Percentiles rank a stretch among this genome's conserved stretches.
phyloP scores from a whole-genome alignment of 2,888 invertebrate species.

The Steinernema carpocapsae region DNA sequence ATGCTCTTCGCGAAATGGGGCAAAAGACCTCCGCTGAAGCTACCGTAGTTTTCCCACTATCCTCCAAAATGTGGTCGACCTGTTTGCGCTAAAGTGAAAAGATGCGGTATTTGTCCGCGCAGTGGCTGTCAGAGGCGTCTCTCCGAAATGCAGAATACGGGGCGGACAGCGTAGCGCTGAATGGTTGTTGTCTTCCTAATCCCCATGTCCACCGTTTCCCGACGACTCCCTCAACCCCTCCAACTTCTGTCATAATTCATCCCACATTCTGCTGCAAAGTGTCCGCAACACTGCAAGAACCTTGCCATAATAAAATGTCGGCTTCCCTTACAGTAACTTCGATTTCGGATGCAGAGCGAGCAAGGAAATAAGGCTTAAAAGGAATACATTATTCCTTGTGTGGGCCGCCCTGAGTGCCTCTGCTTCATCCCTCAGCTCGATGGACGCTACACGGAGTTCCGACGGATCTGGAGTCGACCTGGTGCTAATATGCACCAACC shows the following conservation, averaged over 20 bases:
- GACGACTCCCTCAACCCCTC: slow-evolving; percentile 30
- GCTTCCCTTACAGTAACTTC: slow-evolving; percentile 11
- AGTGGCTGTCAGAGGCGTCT: slow-evolving; percentile 35
- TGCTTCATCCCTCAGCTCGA: neutral
- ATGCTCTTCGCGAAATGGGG: neutral
- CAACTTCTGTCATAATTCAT: neutral
- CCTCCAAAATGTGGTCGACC: slow-evolving; percentile 35
- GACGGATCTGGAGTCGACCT: slow-evolving; percentile 13
- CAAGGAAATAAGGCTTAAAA: slow-evolving; percentile 7
- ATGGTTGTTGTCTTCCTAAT: slow-evolving; percentile 33
- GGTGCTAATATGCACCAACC: slow-evolving; percentile 34
- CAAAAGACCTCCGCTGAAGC: neutral
- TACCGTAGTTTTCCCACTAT: slow-evolving; percentile 27
- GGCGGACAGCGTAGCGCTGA: slow-evolving; percentile 33
- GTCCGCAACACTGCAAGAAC: neutral
- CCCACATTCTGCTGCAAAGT: neutral
- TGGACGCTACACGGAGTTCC: neutral
- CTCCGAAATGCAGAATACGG: slow-evolving; percentile 35
- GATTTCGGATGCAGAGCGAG: slow-evolving; percentile 1
- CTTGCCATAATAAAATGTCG: neutral
- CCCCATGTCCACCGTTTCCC: slow-evolving; percentile 35
- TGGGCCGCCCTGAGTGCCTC: neutral
- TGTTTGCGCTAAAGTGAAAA: slow-evolving; percentile 32
- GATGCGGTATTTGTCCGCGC: slow-evolving; percentile 35
- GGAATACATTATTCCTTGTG: slow-evolving; percentile 21